Percentiles rank a stretch among this genome's conserved stretches.
phyloP scores from a whole-genome alignment of 2,888 invertebrate genomes.

The Hartigia nigra region DNA sequence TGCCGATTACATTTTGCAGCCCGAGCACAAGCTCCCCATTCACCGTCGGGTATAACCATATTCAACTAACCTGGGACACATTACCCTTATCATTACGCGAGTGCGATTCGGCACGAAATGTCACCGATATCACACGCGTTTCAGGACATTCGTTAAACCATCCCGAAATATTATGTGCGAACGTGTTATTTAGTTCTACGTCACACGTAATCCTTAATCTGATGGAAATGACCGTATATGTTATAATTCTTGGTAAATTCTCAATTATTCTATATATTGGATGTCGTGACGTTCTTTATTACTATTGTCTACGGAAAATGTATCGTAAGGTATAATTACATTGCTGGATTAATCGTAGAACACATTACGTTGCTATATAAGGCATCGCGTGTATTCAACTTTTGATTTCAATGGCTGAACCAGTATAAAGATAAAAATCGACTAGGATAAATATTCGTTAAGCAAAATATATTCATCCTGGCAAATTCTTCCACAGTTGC shows the following conservation, averaged over 20 bases:
- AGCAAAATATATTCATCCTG: background rate
- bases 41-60: conserved; percentile 36
- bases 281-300: too few relatives aligned
- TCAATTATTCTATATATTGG: too few relatives aligned
- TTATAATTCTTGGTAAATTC: background rate
- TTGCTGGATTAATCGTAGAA: background rate
- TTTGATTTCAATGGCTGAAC: background rate
- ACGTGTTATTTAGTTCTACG: background rate
- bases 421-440: too few relatives aligned
- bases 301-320: too few relatives aligned
- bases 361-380: background rate
- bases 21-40: conserved; percentile 29
- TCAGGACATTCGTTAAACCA: background rate
- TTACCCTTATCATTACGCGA: conserved; percentile 52
- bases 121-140: background rate
- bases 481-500: background rate
- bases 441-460: background rate
- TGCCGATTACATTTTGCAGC: conserved; percentile 63
- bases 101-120: conserved; percentile 31
- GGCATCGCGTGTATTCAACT: background rate
- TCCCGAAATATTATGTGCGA: background rate
- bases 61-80: conserved; percentile 41
- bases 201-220: background rate
- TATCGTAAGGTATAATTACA: background rate
- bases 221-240: background rate